phyloP scores from a whole-genome alignment of 2,113 vertebrate species.

The Casuarius casuarius region DNA sequence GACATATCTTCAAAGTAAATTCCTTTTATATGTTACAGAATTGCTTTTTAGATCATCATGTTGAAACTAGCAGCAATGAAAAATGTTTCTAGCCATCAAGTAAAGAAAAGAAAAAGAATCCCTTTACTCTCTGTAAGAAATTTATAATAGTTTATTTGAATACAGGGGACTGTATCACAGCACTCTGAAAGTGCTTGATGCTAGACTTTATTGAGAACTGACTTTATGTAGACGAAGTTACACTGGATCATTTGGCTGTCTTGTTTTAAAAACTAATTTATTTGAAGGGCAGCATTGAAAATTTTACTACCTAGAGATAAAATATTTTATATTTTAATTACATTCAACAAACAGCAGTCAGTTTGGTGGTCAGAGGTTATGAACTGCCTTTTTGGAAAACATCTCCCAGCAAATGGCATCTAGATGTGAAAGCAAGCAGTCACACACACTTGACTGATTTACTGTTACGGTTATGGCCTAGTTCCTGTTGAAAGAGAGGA shows the following conservation, averaged over 20 bases:
- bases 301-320: not conserved
- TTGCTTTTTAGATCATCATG: not conserved
- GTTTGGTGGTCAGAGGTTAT: not conserved
- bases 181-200: not conserved
- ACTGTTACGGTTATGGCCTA: fast-evolving
- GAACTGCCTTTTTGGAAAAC: not conserved
- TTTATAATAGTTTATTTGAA: not conserved
- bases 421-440: fast-evolving
- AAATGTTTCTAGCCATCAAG: not conserved
- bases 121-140: not conserved
- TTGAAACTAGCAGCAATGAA: not conserved
- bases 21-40: not conserved
- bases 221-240: not conserved
- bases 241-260: not conserved
- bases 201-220: not conserved
- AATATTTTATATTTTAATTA: not conserved
- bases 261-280: not conserved
- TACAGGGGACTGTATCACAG: not conserved
- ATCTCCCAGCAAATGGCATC: not conserved
- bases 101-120: not conserved
- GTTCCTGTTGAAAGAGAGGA: not conserved
- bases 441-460: not conserved
- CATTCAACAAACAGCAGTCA: not conserved
- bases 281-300: not conserved
- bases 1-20: not conserved